Conservation (phyloP, 2,888 invertebrate genomes). For the Leucoma salicis region DNA sequence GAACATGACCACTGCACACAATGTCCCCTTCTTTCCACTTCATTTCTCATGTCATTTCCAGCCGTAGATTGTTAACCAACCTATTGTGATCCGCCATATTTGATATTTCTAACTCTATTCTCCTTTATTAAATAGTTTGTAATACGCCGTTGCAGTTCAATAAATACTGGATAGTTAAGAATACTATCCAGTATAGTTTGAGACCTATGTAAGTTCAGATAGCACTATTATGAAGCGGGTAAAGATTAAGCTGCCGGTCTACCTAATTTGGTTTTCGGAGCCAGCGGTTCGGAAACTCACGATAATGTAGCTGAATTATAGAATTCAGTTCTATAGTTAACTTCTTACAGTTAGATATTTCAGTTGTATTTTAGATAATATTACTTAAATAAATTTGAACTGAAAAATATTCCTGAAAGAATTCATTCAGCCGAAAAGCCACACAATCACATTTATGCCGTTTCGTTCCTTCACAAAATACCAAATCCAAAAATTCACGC, state of each 20-base stretch:
- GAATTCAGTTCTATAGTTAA: slow-evolving; percentile 47
- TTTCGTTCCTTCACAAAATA: slow-evolving; percentile 24
- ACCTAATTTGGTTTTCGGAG: slow-evolving; percentile 39
- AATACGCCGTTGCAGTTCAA: slow-evolving; percentile 35
- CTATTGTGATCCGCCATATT: slow-evolving; percentile 33
- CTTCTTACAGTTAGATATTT: slow-evolving; percentile 31
- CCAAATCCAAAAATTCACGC: slow-evolving; percentile 32
- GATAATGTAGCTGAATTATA: slow-evolving; percentile 68
- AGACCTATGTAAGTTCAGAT: slow-evolving; percentile 26
- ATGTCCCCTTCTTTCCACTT: slow-evolving; percentile 54
- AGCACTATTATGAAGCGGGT: slow-evolving; percentile 16
- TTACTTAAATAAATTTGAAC: no score
- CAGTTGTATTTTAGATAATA: neutral
- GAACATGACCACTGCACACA: slow-evolving; percentile 39
- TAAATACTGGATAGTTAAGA: slow-evolving; percentile 37
- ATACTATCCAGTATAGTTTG: slow-evolving; percentile 34
- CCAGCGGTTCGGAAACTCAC: slow-evolving; percentile 65
- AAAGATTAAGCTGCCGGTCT: slow-evolving; percentile 36
- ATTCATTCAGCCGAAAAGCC: no score
- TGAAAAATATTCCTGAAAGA: no score
- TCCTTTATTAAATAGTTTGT: slow-evolving; percentile 19
- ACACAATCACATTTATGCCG: neutral
- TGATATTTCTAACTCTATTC: slow-evolving; percentile 18
- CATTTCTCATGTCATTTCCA: slow-evolving; percentile 60
- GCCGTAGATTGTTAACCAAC: slow-evolving; percentile 38